Conservation (phyloP, 2,888 invertebrate species). For the Tachina fera region DNA sequence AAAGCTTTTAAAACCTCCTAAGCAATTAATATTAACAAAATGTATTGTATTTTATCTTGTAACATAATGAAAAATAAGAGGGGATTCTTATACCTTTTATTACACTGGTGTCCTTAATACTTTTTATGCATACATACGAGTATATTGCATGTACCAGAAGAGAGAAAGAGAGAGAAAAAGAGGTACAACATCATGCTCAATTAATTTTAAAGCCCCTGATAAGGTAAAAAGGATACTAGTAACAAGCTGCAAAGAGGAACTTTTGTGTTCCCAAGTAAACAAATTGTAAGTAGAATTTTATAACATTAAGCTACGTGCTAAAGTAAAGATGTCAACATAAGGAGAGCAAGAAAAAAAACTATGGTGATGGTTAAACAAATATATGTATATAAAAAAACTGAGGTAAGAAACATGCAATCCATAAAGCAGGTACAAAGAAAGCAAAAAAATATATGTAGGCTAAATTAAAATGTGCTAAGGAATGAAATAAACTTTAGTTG, state of each 20-base stretch:
- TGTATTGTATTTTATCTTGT: conserved; percentile 17
- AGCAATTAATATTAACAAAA: conserved; percentile 56
- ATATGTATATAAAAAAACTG: background rate
- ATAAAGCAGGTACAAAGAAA: background rate
- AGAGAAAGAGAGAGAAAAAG: background rate
- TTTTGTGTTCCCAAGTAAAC: conserved; percentile 42
- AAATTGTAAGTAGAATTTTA: conserved; percentile 53
- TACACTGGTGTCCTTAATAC: conserved; percentile 41
- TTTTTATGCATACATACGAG: conserved; percentile 7
- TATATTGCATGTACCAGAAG: background rate
- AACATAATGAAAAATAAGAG: conserved; percentile 6
- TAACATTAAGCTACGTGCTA: conserved; percentile 47
- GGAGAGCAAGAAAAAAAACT: conserved; percentile 13
- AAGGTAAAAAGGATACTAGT: conserved; percentile 1
- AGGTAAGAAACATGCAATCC: background rate
- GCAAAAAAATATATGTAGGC: background rate
- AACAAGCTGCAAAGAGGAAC: background rate
- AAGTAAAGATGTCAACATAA: conserved; percentile 47
- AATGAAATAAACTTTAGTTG: background rate
- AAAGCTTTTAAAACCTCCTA: conserved; percentile 64
- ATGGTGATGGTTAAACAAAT: conserved; percentile 33
- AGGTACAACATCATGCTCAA: conserved; percentile 46
- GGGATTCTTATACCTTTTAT: background rate
- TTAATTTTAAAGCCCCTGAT: conserved; percentile 50
- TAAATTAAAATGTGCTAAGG: conserved; percentile 9